Conservation (phyloP, 2,113 vertebrate genomes). For the Fregetta grallaria region DNA sequence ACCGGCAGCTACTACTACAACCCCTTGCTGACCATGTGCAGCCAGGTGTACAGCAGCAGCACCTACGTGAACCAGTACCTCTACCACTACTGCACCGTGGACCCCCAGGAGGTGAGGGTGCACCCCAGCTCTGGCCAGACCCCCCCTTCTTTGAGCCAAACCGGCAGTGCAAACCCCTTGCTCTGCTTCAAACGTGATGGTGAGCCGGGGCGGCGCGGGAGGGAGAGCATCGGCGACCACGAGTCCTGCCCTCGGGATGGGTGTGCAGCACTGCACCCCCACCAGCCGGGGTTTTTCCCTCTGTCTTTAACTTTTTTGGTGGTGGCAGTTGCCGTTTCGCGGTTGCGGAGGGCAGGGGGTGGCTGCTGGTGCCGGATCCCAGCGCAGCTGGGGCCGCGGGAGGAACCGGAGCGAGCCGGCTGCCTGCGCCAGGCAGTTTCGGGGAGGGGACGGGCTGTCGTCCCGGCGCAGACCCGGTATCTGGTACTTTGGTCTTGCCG, state of each 20-base stretch:
- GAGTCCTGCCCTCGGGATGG: neutral
- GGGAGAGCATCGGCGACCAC: neutral
- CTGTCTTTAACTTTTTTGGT: accelerated
- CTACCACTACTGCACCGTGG: constrained; percentile 88
- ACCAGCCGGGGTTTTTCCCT: neutral
- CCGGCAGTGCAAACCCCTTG: neutral
- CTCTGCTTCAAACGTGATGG: accelerated
- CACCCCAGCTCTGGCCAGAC: neutral
- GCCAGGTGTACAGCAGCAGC: constrained; percentile 71
- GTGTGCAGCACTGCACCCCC: neutral
- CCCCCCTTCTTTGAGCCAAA: neutral
- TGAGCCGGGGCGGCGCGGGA: neutral
- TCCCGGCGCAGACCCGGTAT: neutral
- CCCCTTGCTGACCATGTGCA: constrained; percentile 81
- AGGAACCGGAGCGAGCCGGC: neutral
- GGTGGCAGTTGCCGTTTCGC: accelerated
- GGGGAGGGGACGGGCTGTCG: neutral
- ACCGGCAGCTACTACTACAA: constrained; percentile 80
- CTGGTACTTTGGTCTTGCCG: neutral
- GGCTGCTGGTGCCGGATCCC: neutral
- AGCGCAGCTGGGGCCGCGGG: neutral
- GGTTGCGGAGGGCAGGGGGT: neutral
- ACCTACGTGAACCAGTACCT: constrained; percentile 80
- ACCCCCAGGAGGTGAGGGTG: constrained; percentile 82
- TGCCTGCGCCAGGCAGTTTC: neutral